Evolutionary conservation across 2,113 vertebrate genomes (phyloP), one percentile per base, ranked within the genome.

Genomic region (Hemiscyllium ocellatum): DNA sequence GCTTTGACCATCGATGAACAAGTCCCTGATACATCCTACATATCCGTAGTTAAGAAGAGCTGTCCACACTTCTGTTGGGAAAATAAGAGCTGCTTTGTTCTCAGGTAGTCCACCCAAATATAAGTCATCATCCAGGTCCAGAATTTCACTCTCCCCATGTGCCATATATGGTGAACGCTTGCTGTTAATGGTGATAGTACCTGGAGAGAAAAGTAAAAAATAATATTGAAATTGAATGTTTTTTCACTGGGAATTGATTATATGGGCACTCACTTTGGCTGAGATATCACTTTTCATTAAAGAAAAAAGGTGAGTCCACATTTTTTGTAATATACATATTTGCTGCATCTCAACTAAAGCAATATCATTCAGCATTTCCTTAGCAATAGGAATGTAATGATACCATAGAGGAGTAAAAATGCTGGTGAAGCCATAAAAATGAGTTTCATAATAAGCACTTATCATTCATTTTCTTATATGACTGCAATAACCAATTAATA

Each of bases 31-130:
- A 97, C 99, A 99, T 97, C 99, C 99, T n/a, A 99, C 99, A 0
- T 99, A 99, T 96, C 99, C 99, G 0, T 99, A 99, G 97, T 99
- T 99, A 95, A 99, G 98, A 96, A 99, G 97, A 0, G 99, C 99
- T 56, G 99, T 99, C 99, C 99, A 99, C 96, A 99, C 99, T 96
- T 99, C 99, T 0, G 99, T 99, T 96, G 99, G 99, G 96, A 99
- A 99, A 95, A 99, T 97, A 3, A 99, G 97, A 85, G 99, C 99
- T 89, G 98, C 98, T 97, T 98, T 98, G 96, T 99, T 99, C 97
- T 99, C 99, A 15, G 99, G 99, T 96, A 99, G 97, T 76, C 99
- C 99, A 90, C 99, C 99, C 33, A 99, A 98, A 96, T 99, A 99
- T 65, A 99, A 96, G 96, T 99, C 98, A 96, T 99, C 99, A 96